Conservation (phyloP, 2,888 invertebrate genomes). For the Tricholauxania praeusta region DNA sequence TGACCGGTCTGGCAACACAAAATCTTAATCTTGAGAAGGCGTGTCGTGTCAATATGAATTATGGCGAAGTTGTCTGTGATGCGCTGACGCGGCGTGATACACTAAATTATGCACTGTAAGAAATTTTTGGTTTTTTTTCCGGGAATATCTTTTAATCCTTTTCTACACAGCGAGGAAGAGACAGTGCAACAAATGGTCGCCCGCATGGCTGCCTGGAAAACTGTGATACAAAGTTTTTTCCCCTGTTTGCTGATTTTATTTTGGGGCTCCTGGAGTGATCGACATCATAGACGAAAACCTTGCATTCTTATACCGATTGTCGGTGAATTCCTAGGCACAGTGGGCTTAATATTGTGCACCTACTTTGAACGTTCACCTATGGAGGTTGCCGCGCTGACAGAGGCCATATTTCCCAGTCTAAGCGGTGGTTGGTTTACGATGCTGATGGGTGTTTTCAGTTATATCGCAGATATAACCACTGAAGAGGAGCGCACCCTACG, state of each 20-base stretch:
- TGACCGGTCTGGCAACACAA: conserved; percentile 83
- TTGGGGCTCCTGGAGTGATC: conserved; percentile 83
- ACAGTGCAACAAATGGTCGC: conserved; percentile 82
- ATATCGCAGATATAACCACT: conserved; percentile 88
- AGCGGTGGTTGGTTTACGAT: conserved; percentile 89
- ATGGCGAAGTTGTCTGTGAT: conserved; percentile 79
- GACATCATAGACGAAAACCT: conserved; percentile 70
- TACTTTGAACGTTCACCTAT: conserved; percentile 84
- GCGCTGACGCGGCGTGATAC: conserved; percentile 82
- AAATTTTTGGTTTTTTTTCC: conserved; percentile 48
- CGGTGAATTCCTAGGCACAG: conserved; percentile 83
- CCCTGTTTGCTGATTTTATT: conserved; percentile 87
- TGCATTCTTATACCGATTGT: conserved; percentile 86
- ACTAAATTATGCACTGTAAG: conserved; percentile 69
- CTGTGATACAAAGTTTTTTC: conserved; percentile 83
- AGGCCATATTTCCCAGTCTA: conserved; percentile 84
- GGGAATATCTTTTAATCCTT: background rate
- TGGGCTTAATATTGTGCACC: conserved; percentile 83
- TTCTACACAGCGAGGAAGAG: conserved; percentile 70
- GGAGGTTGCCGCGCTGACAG: conserved; percentile 83
- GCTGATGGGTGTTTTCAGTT: conserved; percentile 92
- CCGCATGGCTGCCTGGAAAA: conserved; percentile 87
- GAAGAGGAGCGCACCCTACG: conserved; percentile 85
- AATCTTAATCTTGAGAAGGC: conserved; percentile 89
- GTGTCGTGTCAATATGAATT: conserved; percentile 83